phyloP scores from a whole-genome alignment of 2,797 vertebrate genomes.

The Notamacropus eugenii region DNA sequence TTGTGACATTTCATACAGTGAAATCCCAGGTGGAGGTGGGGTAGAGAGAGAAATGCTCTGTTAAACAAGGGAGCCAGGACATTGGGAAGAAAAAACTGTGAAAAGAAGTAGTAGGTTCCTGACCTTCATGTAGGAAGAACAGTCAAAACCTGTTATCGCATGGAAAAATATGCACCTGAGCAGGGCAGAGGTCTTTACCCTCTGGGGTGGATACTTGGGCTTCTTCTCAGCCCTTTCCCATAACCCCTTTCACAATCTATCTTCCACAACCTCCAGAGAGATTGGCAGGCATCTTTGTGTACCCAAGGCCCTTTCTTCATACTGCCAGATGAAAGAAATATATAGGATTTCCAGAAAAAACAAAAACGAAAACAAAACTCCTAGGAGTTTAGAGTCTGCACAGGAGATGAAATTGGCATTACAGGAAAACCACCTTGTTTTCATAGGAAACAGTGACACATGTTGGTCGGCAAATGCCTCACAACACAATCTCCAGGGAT shows the following conservation, averaged over 20 bases:
- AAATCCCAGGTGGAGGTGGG: background rate
- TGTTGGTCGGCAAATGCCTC: constrained; percentile 9
- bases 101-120: background rate
- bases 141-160: background rate
- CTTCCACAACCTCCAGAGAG: background rate
- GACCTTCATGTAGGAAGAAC: background rate
- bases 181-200: background rate
- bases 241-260: background rate
- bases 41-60: background rate
- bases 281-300: background rate
- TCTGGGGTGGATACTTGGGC: background rate
- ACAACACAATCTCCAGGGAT: background rate
- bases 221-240: background rate
- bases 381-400: background rate
- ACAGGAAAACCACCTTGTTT: background rate
- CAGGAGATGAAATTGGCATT: background rate
- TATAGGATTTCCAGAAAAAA: background rate
- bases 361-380: no score
- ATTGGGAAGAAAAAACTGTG: background rate
- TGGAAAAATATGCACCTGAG: background rate
- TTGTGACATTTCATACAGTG: background rate
- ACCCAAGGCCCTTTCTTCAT: background rate
- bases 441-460: constrained; percentile 48
- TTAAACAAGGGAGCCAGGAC: background rate
- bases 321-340: background rate